Conservation (phyloP, 2,113 vertebrate genomes). For the Campylomormyrus tamandua region DNA sequence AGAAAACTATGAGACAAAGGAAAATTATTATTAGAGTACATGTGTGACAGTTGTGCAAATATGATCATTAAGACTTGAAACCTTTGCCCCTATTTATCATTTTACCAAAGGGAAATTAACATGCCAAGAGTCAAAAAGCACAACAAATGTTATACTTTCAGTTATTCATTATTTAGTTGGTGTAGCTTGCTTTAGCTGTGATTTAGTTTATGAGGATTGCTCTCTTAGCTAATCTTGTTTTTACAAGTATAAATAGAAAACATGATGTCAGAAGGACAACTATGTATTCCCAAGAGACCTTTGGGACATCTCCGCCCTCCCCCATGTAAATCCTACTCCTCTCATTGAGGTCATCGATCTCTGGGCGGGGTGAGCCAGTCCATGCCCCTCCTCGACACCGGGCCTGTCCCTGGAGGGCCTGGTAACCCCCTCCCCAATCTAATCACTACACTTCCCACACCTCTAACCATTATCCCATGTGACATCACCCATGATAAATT, state of each 20-base stretch:
- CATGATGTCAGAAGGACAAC: neutral
- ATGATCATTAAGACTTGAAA: neutral
- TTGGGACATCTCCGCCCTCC: too few relatives aligned
- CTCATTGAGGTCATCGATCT: neutral
- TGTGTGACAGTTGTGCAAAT: neutral
- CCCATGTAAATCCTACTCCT: too few relatives aligned
- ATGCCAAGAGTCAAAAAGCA: neutral
- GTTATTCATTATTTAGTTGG: neutral
- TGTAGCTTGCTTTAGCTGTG: neutral
- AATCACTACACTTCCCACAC: neutral
- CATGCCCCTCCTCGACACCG: too few relatives aligned
- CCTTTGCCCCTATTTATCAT: neutral
- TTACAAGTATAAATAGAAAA: neutral
- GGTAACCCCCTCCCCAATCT: neutral
- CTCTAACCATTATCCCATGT: neutral
- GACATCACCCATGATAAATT: neutral
- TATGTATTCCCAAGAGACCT: neutral
- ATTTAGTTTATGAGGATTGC: neutral
- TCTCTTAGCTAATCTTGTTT: neutral
- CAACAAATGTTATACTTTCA: neutral
- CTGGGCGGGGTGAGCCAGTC: too few relatives aligned
- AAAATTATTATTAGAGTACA: neutral
- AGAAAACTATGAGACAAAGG: neutral
- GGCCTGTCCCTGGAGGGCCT: neutral
- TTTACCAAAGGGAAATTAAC: neutral